These are phyloP conservation scores for Anabacerthia variegaticeps DNA, from an alignment of 2,797 vertebrate genomes.

Conservation along the genomic window DNA sequence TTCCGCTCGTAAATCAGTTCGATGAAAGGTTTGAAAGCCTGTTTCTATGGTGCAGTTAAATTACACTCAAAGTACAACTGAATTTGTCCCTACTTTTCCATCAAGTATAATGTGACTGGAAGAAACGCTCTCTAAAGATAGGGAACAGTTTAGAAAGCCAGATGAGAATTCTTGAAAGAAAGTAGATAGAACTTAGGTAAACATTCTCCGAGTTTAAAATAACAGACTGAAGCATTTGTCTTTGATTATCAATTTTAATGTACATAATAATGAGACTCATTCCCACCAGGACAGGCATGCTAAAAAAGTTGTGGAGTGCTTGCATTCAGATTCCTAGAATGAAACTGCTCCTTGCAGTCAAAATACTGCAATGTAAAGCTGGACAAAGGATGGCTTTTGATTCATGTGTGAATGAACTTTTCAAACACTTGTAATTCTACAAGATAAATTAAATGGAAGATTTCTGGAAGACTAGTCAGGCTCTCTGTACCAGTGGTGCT, in stretches of 20 bases:
- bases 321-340: background rate
- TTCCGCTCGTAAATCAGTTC: conserved; percentile 51
- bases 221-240: conserved; percentile 4
- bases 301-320: background rate
- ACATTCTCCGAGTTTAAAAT: conserved; percentile 16
- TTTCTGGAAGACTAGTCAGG: background rate
- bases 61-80: conserved; percentile 44
- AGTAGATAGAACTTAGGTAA: conserved; percentile 31
- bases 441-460: background rate
- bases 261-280: background rate
- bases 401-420: background rate
- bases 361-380: background rate
- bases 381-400: background rate
- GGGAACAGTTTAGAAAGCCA: background rate
- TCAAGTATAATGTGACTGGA: conserved; percentile 16
- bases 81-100: conserved; percentile 58
- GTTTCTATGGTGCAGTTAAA: conserved; percentile 57
- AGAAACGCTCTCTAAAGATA: conserved; percentile 3
- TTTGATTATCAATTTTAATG: conserved; percentile 39
- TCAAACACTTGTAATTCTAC: background rate
- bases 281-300: background rate
- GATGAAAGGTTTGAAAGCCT: conserved; percentile 54
- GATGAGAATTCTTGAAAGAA: conserved; percentile 13
- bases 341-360: background rate
- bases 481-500: background rate